phyloP scores from a whole-genome alignment of 2,888 invertebrate genomes.

The Harmothoe impar region DNA sequence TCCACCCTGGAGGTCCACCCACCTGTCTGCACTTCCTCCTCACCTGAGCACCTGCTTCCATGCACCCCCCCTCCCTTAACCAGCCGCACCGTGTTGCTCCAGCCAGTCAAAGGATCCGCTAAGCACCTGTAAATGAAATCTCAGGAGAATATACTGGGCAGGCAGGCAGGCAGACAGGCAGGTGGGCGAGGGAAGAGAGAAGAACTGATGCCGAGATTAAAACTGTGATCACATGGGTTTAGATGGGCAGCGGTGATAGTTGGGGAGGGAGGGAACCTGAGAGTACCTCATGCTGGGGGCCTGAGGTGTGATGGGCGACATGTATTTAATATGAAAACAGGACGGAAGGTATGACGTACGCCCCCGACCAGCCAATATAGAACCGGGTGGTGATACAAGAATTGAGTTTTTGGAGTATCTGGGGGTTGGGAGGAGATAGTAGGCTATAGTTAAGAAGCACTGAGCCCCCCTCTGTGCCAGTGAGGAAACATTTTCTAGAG shows the following conservation, averaged over 20 bases:
- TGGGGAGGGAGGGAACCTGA: not conserved
- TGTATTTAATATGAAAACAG: conserved; percentile 6
- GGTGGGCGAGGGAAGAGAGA: too few species aligned
- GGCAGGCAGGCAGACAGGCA: too few species aligned
- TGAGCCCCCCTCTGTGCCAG: not conserved
- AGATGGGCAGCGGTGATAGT: not conserved
- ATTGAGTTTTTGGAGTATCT: too few species aligned
- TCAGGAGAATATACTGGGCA: too few species aligned
- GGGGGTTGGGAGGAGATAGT: not conserved
- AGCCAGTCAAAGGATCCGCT: too few species aligned
- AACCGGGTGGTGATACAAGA: not conserved
- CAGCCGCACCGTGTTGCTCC: too few species aligned
- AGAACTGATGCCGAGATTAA: too few species aligned
- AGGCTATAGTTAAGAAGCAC: not conserved
- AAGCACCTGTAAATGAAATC: too few species aligned
- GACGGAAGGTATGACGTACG: not conserved
- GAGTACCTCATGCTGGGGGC: not conserved
- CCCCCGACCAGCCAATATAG: not conserved
- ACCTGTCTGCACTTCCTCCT: too few species aligned
- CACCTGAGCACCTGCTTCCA: too few species aligned
- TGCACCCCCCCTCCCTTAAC: too few species aligned
- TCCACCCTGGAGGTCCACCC: too few species aligned
- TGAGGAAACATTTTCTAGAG: conserved; percentile 33
- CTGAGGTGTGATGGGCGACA: not conserved
- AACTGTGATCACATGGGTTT: not conserved